Evolutionary conservation across 2,113 vertebrate genomes (phyloP).

Genomic region (Cephalopterus ornatus): DNA sequence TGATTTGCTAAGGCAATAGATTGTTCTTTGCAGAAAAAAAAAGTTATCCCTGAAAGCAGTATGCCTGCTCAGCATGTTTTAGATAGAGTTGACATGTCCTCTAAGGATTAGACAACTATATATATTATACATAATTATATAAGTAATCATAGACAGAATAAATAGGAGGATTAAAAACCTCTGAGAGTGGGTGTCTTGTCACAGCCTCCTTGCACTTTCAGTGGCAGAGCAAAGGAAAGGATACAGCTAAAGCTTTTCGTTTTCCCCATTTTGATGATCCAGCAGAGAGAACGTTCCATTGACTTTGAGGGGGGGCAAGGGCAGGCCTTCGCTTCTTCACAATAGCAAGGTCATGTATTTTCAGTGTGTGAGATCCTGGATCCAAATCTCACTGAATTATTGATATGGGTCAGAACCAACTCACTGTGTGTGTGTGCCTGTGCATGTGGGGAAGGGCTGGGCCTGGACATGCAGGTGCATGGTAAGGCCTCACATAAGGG

Average conservation of each 20-base stretch:
- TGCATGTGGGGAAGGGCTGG: too few relatives aligned
- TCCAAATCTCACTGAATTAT: too few relatives aligned
- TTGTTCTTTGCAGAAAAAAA: not conserved
- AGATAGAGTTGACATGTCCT: not conserved
- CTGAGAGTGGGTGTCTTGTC: not conserved
- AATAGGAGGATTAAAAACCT: conserved; percentile 1
- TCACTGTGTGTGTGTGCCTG: too few relatives aligned
- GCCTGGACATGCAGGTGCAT: too few relatives aligned
- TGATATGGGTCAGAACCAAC: too few relatives aligned
- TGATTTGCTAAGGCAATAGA: not conserved
- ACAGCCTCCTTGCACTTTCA: not conserved
- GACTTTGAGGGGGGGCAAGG: not conserved
- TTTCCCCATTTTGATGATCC: not conserved
- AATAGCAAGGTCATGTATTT: not conserved
- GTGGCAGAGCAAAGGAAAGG: not conserved
- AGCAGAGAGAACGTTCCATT: not conserved
- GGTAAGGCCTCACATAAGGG: too few relatives aligned
- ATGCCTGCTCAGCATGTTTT: not conserved
- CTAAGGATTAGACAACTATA: not conserved
- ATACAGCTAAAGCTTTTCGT: not conserved
- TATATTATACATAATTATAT: not conserved
- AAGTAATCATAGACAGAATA: not conserved
- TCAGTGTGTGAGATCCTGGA: not conserved
- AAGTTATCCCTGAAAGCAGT: not conserved
- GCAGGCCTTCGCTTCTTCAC: not conserved